A percentile compares a stretch with the other conserved stretches of the same genome.
Evolutionary conservation across 2,797 vertebrate genomes (phyloP).

Genomic region (Phalloptychus januarius): DNA sequence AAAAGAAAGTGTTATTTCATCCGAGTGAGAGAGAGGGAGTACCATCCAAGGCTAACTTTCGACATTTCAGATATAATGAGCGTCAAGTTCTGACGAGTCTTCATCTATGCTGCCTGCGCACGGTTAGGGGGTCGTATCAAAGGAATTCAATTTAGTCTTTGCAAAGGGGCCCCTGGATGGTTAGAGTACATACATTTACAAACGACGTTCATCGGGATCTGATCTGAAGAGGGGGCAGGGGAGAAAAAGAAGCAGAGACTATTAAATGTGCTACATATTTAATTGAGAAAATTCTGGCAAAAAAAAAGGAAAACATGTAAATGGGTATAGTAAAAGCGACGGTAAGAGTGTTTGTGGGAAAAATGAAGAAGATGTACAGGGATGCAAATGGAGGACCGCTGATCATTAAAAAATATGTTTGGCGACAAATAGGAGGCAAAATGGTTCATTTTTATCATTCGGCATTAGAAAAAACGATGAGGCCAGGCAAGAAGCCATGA

Average conservation of each 20-base stretch:
- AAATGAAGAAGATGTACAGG: slow-evolving; percentile 8
- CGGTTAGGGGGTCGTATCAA: slow-evolving; percentile 61
- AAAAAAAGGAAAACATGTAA: slow-evolving; percentile 27
- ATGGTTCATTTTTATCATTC: slow-evolving; percentile 30
- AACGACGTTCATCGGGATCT: slow-evolving; percentile 59
- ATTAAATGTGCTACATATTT: slow-evolving; percentile 70
- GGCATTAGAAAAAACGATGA: slow-evolving; percentile 30
- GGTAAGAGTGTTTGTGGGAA: slow-evolving; percentile 13
- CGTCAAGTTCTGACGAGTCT: slow-evolving; percentile 68
- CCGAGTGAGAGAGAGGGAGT: slow-evolving; percentile 23
- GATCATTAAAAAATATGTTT: slow-evolving; percentile 33
- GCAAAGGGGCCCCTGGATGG: slow-evolving; percentile 62
- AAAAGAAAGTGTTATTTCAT: slow-evolving; percentile 25
- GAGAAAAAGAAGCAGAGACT: slow-evolving; percentile 52
- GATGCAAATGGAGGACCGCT: slow-evolving; percentile 27
- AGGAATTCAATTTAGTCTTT: slow-evolving; percentile 73
- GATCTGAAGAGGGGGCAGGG: slow-evolving; percentile 58
- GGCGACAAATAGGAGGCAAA: slow-evolving; percentile 34
- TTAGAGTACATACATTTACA: slow-evolving; percentile 58
- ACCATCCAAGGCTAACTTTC: slow-evolving; percentile 46
- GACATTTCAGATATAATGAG: slow-evolving; percentile 74
- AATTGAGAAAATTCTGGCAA: slow-evolving; percentile 61
- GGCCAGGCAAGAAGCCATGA: slow-evolving; percentile 28
- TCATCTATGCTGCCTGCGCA: slow-evolving; percentile 68
- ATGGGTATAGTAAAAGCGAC: slow-evolving; percentile 34